Base-by-base conservation (phyloP, 2,113 vertebrate species). In the Phoenicopterus ruber region DNA sequence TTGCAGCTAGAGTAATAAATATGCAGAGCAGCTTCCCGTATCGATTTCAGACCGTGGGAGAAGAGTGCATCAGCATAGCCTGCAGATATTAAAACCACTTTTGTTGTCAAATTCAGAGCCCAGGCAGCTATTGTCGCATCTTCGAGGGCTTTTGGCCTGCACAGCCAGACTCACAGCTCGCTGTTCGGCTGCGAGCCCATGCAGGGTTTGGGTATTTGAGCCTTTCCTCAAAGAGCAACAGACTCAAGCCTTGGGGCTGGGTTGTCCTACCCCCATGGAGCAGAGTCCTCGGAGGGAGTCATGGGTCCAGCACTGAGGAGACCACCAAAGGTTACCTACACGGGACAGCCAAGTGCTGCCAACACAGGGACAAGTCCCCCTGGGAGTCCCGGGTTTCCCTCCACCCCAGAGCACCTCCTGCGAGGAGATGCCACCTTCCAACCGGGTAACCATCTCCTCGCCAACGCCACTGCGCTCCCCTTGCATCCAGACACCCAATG, bases 391-490 rank as follows among this genome's bases (percentile, higher is more conserved):
- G 31, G 29, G 15, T 47, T 71, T 72, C 20, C 24, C 34, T 46
- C 55, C 40, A 31, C 29, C n/a, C 21, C 40, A 13, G 7, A 44
- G 21, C 36, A 15, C 21, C 40, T 62, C 20, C 40, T 34, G 34
- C 1, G 0, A 36, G 52, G 11, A 59, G 13, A 34, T 28, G 22
- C 8, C 34, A n/a, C 21, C 59, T 55, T 74, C 58, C 11, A 1
- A 26, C 4, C 17, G 17, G 28, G 32, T 8, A 55, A 47, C 34
- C 1, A 3, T n/a, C 34, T 74, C 59, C 34, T 25, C 4, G 0
- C 36, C 57, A 44, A 40, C 0, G 0, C 55, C 46, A 19, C 31
- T 9, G 19, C 2, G 0, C 31, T 62, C 36, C 47, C 36, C 16
- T 12, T 19, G 32, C 32, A 31, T n/a, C 32, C 57, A 20, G 47